Evolutionary conservation across 2,113 vertebrate genomes (phyloP).

Genomic region (Haplotaxodon microlepis): DNA sequence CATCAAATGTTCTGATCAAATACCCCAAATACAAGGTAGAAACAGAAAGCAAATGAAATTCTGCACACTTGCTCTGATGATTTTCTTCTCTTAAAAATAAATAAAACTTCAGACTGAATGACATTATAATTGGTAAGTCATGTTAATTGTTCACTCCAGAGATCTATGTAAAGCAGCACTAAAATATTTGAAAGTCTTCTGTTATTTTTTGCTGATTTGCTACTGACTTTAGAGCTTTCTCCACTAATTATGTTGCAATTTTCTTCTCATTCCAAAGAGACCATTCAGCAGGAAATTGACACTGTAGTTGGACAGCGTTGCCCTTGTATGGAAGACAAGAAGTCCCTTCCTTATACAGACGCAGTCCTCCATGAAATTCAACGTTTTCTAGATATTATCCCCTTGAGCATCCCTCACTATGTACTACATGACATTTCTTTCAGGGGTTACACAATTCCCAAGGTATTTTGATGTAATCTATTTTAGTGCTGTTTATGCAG

Average conservation of each 20-base stretch:
- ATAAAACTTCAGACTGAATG: background rate
- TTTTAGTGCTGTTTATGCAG: background rate
- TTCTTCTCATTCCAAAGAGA: conserved; percentile 49
- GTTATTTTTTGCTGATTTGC: background rate
- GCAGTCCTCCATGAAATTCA: conserved; percentile 69
- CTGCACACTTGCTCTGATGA: background rate
- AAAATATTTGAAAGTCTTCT: background rate
- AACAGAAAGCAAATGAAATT: background rate
- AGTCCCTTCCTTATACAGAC: conserved; percentile 67
- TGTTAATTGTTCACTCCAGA: background rate
- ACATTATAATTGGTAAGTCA: fast-evolving
- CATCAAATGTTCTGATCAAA: conserved; percentile 66
- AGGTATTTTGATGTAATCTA: conserved; percentile 19
- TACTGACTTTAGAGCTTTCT: background rate
- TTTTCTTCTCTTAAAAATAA: background rate
- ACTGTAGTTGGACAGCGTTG: conserved; percentile 61
- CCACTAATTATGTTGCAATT: background rate
- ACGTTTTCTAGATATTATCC: conserved; percentile 52
- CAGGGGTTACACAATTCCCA: conserved; percentile 62
- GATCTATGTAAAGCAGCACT: background rate
- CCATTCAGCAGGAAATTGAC: conserved; percentile 78
- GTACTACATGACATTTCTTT: conserved; percentile 45
- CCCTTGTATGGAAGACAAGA: conserved; percentile 72
- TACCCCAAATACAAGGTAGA: conserved; percentile 65
- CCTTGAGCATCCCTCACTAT: conserved; percentile 60